phyloP scores from a whole-genome alignment of 1,140 invertebrate genomes.

The Amyelois transitella region DNA sequence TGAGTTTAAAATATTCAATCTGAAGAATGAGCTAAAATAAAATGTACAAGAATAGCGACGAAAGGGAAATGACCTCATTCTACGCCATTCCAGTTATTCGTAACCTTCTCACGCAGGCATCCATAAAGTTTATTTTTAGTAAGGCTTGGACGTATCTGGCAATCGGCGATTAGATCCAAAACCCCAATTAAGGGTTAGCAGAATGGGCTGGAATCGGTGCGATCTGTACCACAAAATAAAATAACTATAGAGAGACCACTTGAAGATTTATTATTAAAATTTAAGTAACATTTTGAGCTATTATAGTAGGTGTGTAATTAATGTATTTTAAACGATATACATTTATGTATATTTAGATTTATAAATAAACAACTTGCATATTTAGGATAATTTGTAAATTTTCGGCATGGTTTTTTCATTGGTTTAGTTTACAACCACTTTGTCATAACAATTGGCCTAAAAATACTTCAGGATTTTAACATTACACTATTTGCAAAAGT shows the following conservation, averaged over 20 bases:
- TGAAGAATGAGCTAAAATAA: conserved; percentile 44
- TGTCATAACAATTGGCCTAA: too few relatives aligned
- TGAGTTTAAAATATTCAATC: conserved; percentile 26
- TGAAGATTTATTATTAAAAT: background rate
- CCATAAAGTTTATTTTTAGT: conserved; percentile 65
- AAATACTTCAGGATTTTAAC: too few relatives aligned
- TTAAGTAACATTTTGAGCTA: background rate
- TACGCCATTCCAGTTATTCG: conserved; percentile 39
- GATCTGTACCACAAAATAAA: conserved; percentile 24
- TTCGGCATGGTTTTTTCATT: too few relatives aligned
- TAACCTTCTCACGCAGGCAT: conserved; percentile 57
- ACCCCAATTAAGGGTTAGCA: conserved; percentile 55
- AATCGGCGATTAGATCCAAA: conserved; percentile 53
- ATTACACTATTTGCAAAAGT: too few relatives aligned
- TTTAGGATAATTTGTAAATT: too few relatives aligned
- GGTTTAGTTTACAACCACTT: too few relatives aligned
- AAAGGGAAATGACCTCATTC: conserved; percentile 66
- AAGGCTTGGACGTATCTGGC: conserved; percentile 43
- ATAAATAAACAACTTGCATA: too few relatives aligned
- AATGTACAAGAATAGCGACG: conserved; percentile 45
- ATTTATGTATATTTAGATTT: too few relatives aligned
- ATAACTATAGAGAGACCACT: background rate
- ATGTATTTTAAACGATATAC: too few relatives aligned
- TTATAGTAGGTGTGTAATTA: too few relatives aligned
- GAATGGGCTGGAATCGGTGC: conserved; percentile 37